Evolutionary conservation across 2,797 vertebrate genomes (phyloP).

Genomic region (Argentina silus): DNA sequence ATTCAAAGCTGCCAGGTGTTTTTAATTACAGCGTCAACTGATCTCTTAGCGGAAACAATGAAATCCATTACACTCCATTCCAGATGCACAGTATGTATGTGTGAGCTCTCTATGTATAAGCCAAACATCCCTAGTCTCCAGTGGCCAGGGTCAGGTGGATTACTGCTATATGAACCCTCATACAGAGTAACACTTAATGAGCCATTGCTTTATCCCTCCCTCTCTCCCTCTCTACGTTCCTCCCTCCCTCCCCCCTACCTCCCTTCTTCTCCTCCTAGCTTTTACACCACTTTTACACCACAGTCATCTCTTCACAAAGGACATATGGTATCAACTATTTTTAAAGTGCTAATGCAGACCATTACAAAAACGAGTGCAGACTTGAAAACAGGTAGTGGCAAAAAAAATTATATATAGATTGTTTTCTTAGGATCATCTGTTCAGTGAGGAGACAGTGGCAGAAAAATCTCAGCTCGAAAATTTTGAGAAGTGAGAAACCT

Average conservation of each 20-base stretch:
- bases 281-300: neutral
- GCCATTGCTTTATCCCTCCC: slow-evolving; percentile 49
- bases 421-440: neutral
- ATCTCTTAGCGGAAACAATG: slow-evolving; percentile 76
- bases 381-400: neutral
- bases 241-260: neutral
- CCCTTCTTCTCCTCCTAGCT: neutral
- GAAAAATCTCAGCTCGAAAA: neutral
- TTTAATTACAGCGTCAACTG: slow-evolving; percentile 81
- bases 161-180: slow-evolving; percentile 70
- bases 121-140: slow-evolving; percentile 59
- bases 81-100: slow-evolving; percentile 65
- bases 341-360: neutral
- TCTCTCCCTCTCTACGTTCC: neutral
- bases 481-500: slow-evolving; percentile 42
- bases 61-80: slow-evolving; percentile 64
- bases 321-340: neutral
- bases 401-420: neutral
- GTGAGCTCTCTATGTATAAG: slow-evolving; percentile 35
- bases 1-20: slow-evolving; percentile 73
- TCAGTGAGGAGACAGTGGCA: neutral
- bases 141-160: slow-evolving; percentile 68
- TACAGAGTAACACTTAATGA: slow-evolving; percentile 68
- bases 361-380: neutral
- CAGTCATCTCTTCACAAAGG: neutral